A percentile compares a stretch with the other conserved stretches of the same genome.
phyloP scores from a whole-genome alignment of 1,140 invertebrate species.

The Gryllus bimaculatus region DNA sequence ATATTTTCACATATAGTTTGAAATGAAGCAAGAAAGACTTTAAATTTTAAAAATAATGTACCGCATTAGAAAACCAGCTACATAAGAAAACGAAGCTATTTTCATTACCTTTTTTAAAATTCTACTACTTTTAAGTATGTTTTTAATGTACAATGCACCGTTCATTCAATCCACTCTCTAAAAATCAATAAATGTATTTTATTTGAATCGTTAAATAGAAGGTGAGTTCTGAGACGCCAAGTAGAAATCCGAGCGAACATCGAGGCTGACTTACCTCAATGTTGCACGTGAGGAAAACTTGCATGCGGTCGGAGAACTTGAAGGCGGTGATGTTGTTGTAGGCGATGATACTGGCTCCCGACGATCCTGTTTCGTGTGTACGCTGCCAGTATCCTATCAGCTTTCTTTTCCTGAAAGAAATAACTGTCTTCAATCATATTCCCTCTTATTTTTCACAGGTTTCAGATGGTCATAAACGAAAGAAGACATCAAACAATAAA shows the following conservation, averaged over 20 bases:
- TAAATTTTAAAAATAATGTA: too few species aligned
- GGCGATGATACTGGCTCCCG: conserved; percentile 50
- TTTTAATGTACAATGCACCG: not conserved
- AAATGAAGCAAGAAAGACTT: too few species aligned
- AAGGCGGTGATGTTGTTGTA: conserved; percentile 61
- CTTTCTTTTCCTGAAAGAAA: conserved; percentile 48
- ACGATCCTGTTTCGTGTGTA: conserved; percentile 43
- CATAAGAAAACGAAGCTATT: too few species aligned
- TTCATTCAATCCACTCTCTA: not conserved
- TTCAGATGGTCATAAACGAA: too few species aligned
- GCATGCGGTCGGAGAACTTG: conserved; percentile 59
- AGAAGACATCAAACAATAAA: too few species aligned
- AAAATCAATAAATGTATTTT: not conserved
- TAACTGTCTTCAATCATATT: too few species aligned
- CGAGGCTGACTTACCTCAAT: conserved; percentile 45
- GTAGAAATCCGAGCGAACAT: not conserved
- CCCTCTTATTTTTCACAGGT: too few species aligned
- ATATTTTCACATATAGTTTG: too few species aligned
- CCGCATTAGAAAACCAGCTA: too few species aligned
- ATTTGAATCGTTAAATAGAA: not conserved
- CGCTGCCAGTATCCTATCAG: conserved; percentile 55
- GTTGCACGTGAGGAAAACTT: conserved; percentile 65
- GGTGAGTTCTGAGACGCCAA: not conserved
- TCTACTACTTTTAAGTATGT: not conserved
- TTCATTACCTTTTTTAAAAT: too few species aligned